Evolutionary conservation across 2,888 invertebrate genomes (phyloP).

Genomic region (Caradrina clavipalpis): DNA sequence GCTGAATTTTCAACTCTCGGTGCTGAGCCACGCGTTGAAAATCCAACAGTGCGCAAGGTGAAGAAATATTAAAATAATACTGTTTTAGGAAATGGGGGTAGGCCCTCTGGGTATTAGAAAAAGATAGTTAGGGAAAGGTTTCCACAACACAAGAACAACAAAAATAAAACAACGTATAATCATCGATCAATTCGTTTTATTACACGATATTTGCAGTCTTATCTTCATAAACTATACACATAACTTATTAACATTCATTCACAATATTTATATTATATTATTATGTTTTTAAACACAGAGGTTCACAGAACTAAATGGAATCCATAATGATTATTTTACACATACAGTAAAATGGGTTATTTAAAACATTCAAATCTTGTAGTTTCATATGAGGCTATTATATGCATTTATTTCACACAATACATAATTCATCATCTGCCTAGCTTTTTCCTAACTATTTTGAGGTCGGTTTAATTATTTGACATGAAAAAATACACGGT

Average conservation of each 20-base stretch:
- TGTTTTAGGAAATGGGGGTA: no score
- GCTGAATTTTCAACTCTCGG: no score
- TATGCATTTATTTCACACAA: not conserved
- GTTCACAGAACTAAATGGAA: constrained; percentile 55
- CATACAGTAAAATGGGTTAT: constrained; percentile 29
- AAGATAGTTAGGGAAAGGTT: not conserved
- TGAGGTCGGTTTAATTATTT: no score
- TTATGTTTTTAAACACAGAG: constrained; percentile 51
- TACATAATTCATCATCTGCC: not conserved
- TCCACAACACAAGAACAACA: not conserved
- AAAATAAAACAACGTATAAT: constrained; percentile 35
- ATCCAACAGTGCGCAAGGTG: no score
- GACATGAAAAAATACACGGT: no score
- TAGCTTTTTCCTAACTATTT: no score
- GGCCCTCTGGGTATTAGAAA: not conserved
- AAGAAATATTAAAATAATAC: no score
- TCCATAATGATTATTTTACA: constrained; percentile 30
- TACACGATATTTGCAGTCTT: constrained; percentile 58
- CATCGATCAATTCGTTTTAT: constrained; percentile 52
- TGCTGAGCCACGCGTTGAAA: no score
- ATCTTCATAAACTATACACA: constrained; percentile 58
- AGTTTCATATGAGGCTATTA: not conserved
- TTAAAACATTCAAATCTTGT: constrained; percentile 23
- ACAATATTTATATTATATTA: constrained; percentile 47
- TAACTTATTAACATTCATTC: constrained; percentile 51